These are phyloP conservation scores for Todiramphus chloris DNA, from an alignment of 2,113 vertebrate species.

Conservation along the genomic window DNA sequence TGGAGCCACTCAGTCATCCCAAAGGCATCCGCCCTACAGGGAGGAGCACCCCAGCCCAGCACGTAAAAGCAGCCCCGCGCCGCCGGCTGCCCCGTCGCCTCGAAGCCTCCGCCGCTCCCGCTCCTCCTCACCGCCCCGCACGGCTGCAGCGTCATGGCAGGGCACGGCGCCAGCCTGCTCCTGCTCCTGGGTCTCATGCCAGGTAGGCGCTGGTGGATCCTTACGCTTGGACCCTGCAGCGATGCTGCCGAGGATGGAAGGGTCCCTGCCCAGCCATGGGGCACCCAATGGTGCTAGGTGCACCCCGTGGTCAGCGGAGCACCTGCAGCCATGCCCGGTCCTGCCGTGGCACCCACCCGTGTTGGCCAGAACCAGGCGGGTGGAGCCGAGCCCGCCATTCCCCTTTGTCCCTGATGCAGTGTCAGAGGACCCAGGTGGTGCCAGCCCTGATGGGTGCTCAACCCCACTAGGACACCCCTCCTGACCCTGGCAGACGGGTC, in stretches of 20 bases:
- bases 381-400: accelerated
- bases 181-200: conserved; percentile 72
- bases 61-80: conserved; percentile 17
- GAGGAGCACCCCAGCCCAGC: conserved; percentile 31
- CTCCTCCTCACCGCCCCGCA: neutral
- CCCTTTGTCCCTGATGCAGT: neutral
- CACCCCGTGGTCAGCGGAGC: neutral
- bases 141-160: conserved; percentile 60
- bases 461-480: too few relatives aligned
- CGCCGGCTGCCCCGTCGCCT: neutral
- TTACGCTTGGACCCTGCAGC: too few relatives aligned
- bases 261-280: neutral
- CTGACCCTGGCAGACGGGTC: neutral
- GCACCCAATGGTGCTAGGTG: neutral
- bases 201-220: conserved; percentile 50
- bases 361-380: neutral
- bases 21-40: conserved; percentile 54
- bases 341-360: neutral
- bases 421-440: neutral
- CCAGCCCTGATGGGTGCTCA: neutral
- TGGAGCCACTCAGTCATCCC: conserved; percentile 60
- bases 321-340: neutral
- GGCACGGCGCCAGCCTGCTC: conserved; percentile 46
- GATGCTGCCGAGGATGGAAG: neutral
- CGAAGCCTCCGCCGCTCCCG: neutral